These are phyloP conservation scores for Lycophotia porphyrea DNA, from an alignment of 2,888 invertebrate species.

Conservation along the genomic window DNA sequence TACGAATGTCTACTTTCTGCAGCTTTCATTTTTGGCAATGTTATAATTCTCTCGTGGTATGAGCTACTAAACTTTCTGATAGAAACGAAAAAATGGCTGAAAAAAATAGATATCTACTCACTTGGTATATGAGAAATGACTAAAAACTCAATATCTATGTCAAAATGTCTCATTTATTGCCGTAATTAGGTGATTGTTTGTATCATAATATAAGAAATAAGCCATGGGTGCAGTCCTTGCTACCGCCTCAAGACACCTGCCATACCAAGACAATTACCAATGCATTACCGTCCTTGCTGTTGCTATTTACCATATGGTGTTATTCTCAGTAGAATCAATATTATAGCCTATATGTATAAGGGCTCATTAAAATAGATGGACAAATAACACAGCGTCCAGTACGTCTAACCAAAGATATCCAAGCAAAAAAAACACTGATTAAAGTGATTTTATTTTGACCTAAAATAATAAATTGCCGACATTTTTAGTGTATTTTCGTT, in stretches of 20 bases:
- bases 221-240: too few species aligned
- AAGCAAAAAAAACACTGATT: too few species aligned
- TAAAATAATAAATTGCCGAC: too few species aligned
- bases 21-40: slow-evolving; percentile 26
- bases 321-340: slow-evolving; percentile 14
- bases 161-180: not conserved
- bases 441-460: too few species aligned
- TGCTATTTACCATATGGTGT: not conserved
- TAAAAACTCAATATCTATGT: not conserved
- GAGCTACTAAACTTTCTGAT: not conserved
- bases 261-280: not conserved
- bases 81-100: not conserved
- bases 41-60: slow-evolving; percentile 1
- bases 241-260: not conserved
- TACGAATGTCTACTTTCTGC: slow-evolving; percentile 41
- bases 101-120: not conserved
- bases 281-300: slow-evolving; percentile 9
- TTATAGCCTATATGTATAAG: too few species aligned
- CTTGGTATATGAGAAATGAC: not conserved
- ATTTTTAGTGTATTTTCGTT: too few species aligned
- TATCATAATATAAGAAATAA: not conserved
- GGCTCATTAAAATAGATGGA: too few species aligned
- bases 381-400: too few species aligned
- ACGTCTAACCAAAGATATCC: too few species aligned
- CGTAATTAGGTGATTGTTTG: not conserved